These are phyloP conservation scores for Sepioteuthis lessoniana DNA, from an alignment of 2,888 invertebrate genomes.

Conservation along the genomic window DNA sequence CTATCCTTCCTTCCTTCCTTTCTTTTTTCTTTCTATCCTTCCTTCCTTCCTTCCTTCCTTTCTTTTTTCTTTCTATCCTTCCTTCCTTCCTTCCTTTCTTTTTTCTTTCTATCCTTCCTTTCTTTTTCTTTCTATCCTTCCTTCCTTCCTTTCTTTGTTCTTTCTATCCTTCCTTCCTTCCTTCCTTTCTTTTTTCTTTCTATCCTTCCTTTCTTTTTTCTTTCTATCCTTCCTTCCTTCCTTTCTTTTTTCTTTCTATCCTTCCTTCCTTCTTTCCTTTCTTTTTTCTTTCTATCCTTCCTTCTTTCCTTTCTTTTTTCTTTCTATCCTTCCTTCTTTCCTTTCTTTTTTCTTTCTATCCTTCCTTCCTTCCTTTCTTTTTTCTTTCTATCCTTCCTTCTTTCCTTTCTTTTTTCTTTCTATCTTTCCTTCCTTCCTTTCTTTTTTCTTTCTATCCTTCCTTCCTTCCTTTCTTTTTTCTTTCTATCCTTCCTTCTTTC, in stretches of 20 bases:
- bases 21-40: fast-evolving
- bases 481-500: neutral
- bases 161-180: too few relatives aligned
- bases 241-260: neutral
- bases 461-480: neutral
- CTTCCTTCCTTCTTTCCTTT: neutral
- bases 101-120: too few relatives aligned
- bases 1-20: neutral
- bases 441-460: neutral
- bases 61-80: neutral
- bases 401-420: too few relatives aligned
- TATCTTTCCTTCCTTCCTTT: neutral
- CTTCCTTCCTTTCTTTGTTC: too few relatives aligned
- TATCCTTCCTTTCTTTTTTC: neutral
- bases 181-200: too few relatives aligned
- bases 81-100: too few relatives aligned
- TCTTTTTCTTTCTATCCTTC: too few relatives aligned
- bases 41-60: neutral
- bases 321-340: neutral
- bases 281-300: neutral
- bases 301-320: neutral
- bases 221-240: neutral
- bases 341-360: neutral
- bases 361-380: neutral
- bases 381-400: neutral